Base-by-base conservation (phyloP, 2,113 vertebrate genomes). In the Rhabdomys dilectus region DNA sequence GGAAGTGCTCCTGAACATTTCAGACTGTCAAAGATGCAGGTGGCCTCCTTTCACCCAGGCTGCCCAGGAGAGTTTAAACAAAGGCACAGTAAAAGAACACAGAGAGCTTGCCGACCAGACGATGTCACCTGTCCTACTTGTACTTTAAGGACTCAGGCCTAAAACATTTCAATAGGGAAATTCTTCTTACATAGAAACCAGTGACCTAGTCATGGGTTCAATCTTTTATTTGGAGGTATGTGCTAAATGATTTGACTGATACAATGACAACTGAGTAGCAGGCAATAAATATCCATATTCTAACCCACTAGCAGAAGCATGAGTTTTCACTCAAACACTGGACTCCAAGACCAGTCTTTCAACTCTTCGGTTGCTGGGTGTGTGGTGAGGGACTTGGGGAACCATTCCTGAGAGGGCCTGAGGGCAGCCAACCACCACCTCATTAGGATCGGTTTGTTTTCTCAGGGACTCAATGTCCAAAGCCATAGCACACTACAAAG, bases 1-100 rank as follows among this genome's bases (percentile, higher is more conserved):
- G 98, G 94, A 98, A 98, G 97, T 97, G 95, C 97, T 98, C 89
- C 98, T 98, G 97, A 98, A 97, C 98, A 98, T 98, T 97, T 96
- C 96, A 97, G 92, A 96, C 95, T 97, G 97, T 97, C 97, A 97
- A 97, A 98, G 97, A 91, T 95, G 80, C 96, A 95, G 88, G 96
- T 95, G 78, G 97, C 96, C 76, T 88, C 87, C 77, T 96, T 98
- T 97, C 97, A 97, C 97, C 96, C 91, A 5, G 96, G 1, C 51
- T 56, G 97, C 95, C 96, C 95, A 91, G n/a, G 95, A 97, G 93
- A 94, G 82, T 80, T 96, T 94, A 89, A 94, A 97, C 73, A 95
- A 91, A 98, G 95, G 77, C 81, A 76, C 34, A 26, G 31, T 62
- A 91, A 89, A 95, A 36, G 62, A 95, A 93, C 1, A 24, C 93